These are phyloP conservation scores for Rhinoptilus africanus DNA, from an alignment of 2,113 vertebrate species.

Conservation along the genomic window DNA sequence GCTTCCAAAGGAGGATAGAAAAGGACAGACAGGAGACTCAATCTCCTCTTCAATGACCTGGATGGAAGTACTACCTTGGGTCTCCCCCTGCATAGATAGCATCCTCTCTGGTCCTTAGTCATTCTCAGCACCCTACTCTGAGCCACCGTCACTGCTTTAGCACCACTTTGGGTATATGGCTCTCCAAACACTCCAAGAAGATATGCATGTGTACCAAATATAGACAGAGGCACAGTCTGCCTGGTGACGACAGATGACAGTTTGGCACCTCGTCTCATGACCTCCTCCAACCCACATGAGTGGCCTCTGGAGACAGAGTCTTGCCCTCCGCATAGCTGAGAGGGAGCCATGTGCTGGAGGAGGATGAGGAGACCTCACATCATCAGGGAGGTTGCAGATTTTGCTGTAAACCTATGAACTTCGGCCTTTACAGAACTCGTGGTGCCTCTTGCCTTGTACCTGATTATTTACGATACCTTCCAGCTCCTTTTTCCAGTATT, in stretches of 20 bases:
- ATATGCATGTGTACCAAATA: neutral
- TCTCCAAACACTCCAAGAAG: neutral
- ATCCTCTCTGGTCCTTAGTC: neutral
- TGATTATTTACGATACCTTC: neutral
- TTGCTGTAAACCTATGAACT: neutral
- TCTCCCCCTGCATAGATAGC: neutral
- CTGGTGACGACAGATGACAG: neutral
- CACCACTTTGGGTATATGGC: neutral
- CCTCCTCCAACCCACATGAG: accelerated
- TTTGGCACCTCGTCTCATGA: neutral
- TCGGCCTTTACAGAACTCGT: neutral
- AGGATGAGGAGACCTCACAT: neutral
- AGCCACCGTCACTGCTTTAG: neutral
- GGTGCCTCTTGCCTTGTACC: neutral
- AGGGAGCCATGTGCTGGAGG: neutral
- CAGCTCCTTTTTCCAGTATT: neutral
- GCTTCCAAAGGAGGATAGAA: neutral
- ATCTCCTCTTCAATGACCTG: neutral
- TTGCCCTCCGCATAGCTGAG: accelerated
- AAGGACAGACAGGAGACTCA: neutral
- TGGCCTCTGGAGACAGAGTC: neutral
- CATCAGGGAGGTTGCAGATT: accelerated
- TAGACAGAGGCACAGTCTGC: neutral
- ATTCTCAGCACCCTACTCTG: neutral
- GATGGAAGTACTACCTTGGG: neutral